Base-by-base conservation (phyloP, 2,797 vertebrate species). In the Denticeps clupeoides region DNA sequence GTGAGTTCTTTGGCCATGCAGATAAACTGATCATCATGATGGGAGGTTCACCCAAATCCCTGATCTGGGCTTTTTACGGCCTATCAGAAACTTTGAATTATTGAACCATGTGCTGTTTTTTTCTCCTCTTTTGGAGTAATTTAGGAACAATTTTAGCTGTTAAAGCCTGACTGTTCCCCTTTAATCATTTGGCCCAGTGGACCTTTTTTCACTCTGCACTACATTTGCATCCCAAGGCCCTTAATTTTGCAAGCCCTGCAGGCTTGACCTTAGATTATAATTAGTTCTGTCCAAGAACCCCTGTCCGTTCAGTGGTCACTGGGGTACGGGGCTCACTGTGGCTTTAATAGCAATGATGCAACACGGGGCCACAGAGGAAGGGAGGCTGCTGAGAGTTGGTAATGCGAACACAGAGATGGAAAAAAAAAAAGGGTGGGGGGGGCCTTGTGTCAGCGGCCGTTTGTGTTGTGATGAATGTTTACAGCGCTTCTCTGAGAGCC, bases 21-120 rank as follows among this genome's bases (percentile, higher is more conserved):
- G n/a, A n/a, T n/a, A n/a, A n/a, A n/a, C n/a, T n/a, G n/a, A n/a
- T n/a, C n/a, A n/a, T n/a, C n/a, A n/a, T n/a, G n/a, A n/a, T n/a
- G n/a, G n/a, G n/a, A n/a, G n/a, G n/a, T n/a, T n/a, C n/a, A n/a
- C n/a, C n/a, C n/a, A n/a, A n/a, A n/a, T n/a, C n/a, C n/a, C n/a
- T n/a, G n/a, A n/a, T n/a, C n/a, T n/a, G n/a, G n/a, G n/a, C n/a
- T n/a, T n/a, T n/a, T n/a, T n/a, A n/a, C n/a, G n/a, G n/a, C n/a
- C n/a, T n/a, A n/a, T n/a, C n/a, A n/a, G n/a, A n/a, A n/a, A n/a
- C 61, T 62, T 67, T 76, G 65, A 67, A 72, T 77, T 73, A 71
- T 70, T 68, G 62, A 74, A 55, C 47, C 26, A 42, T n/a, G n/a
- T n/a, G n/a, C n/a, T n/a, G n/a, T n/a, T n/a, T n/a, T n/a, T n/a